These are phyloP conservation scores for Acronicta aceris DNA, from an alignment of 2,888 invertebrate genomes.

Conservation along the genomic window DNA sequence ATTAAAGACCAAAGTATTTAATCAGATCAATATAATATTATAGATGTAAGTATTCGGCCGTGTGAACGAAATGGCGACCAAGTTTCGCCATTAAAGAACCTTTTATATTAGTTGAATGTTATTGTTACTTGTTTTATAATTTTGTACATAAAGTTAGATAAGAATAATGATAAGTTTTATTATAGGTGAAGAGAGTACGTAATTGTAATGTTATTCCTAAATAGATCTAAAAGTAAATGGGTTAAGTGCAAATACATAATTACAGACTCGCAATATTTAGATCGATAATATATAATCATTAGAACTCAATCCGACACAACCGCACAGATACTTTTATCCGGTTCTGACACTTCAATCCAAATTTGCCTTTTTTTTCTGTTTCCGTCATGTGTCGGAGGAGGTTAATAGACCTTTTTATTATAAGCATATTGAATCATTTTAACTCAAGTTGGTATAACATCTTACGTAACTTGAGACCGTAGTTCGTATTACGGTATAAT, in stretches of 20 bases:
- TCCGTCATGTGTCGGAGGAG: constrained; percentile 34
- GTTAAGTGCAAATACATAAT: constrained; percentile 64
- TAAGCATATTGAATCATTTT: constrained; percentile 40
- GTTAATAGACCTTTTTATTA: constrained; percentile 21
- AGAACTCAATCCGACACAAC: constrained; percentile 30
- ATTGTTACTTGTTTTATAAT: constrained; percentile 71
- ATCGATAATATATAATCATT: constrained; percentile 33
- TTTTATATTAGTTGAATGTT: constrained; percentile 55
- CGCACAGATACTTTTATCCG: constrained; percentile 26
- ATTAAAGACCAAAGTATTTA: constrained; percentile 62
- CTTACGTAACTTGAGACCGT: constrained; percentile 65
- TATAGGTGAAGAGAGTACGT: constrained; percentile 37
- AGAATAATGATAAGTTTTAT: constrained; percentile 50
- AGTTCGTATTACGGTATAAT: constrained; percentile 63
- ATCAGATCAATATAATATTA: constrained; percentile 47
- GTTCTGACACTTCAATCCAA: constrained; percentile 24
- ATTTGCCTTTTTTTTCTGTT: constrained; percentile 26
- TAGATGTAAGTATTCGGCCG: constrained; percentile 41
- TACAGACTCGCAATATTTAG: constrained; percentile 53
- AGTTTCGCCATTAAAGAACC: constrained; percentile 34
- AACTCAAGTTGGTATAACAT: constrained; percentile 59
- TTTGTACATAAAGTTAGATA: constrained; percentile 69
- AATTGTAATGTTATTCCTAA: constrained; percentile 50
- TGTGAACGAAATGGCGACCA: constrained; percentile 43
- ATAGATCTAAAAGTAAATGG: constrained; percentile 47